phyloP scores from a whole-genome alignment of 2,888 invertebrate genomes.

The Hanleya hanleyi region DNA sequence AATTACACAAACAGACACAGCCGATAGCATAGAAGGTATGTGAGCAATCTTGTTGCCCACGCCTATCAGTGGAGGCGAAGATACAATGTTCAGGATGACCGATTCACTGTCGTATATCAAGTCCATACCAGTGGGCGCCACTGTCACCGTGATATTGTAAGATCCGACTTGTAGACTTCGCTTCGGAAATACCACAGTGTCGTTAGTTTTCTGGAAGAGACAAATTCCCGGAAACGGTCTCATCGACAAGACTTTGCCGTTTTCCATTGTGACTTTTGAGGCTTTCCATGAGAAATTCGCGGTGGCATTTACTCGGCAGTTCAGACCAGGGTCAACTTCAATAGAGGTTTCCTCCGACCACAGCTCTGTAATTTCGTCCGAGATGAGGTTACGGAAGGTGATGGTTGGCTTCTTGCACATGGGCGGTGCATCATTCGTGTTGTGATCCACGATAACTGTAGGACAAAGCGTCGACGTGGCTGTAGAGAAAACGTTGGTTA shows the following conservation, averaged over 20 bases:
- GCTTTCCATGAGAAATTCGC: constrained; percentile 58
- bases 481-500: constrained; percentile 55
- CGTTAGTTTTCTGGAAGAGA: constrained; percentile 37
- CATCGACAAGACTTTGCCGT: constrained; percentile 47
- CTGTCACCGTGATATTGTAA: constrained; percentile 59
- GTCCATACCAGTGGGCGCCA: constrained; percentile 48
- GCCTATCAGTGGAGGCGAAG: constrained; percentile 61
- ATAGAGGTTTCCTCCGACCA: constrained; percentile 50
- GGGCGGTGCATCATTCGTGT: not conserved
- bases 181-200: constrained; percentile 44
- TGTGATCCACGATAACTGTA: constrained; percentile 47
- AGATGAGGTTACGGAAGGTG: not conserved
- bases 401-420: constrained; percentile 28
- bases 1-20: too few species aligned
- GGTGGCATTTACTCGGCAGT: constrained; percentile 33
- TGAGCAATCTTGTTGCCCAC: too few species aligned
- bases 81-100: constrained; percentile 45
- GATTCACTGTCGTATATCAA: constrained; percentile 36
- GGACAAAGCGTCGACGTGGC: constrained; percentile 60
- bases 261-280: constrained; percentile 33
- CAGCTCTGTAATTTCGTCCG: not conserved
- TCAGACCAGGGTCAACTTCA: constrained; percentile 38
- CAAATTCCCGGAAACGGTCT: constrained; percentile 51
- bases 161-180: constrained; percentile 54
- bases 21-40: too few species aligned